Evolutionary conservation across 2,113 vertebrate species (phyloP).

Genomic region (Amphilophus citrinellus): DNA sequence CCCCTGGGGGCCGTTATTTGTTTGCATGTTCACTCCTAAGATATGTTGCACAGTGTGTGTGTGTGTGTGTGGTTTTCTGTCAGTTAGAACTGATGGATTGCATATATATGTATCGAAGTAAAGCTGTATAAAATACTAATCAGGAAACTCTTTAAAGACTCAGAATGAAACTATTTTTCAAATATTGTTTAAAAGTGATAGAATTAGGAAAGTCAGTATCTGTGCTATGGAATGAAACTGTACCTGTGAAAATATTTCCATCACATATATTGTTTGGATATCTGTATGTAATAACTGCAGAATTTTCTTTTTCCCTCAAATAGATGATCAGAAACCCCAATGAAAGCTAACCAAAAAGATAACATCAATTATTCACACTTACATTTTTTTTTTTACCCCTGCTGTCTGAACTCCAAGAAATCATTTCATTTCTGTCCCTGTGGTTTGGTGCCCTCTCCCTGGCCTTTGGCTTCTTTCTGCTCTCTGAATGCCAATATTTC

Average conservation of each 20-base stretch:
- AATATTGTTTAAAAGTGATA: background rate
- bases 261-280: background rate
- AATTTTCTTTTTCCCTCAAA: conserved; percentile 19
- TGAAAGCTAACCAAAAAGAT: conserved; percentile 30
- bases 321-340: background rate
- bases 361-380: conserved; percentile 63
- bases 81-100: too few relatives aligned
- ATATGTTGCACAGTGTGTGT: too few relatives aligned
- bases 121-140: too few relatives aligned
- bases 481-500: conserved; percentile 68
- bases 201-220: background rate
- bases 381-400: conserved; percentile 37
- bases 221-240: background rate
- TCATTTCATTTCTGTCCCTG: conserved; percentile 46
- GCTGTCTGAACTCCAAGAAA: conserved; percentile 58
- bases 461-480: conserved; percentile 53
- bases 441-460: conserved; percentile 45
- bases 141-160: too few relatives aligned
- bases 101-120: too few relatives aligned
- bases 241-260: background rate
- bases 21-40: too few relatives aligned
- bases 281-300: background rate
- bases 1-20: too few relatives aligned
- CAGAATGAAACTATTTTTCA: background rate
- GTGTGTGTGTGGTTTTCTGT: too few relatives aligned